These are phyloP conservation scores for Stramonita haemastoma DNA, from an alignment of 2,888 invertebrate genomes.

Conservation along the genomic window DNA sequence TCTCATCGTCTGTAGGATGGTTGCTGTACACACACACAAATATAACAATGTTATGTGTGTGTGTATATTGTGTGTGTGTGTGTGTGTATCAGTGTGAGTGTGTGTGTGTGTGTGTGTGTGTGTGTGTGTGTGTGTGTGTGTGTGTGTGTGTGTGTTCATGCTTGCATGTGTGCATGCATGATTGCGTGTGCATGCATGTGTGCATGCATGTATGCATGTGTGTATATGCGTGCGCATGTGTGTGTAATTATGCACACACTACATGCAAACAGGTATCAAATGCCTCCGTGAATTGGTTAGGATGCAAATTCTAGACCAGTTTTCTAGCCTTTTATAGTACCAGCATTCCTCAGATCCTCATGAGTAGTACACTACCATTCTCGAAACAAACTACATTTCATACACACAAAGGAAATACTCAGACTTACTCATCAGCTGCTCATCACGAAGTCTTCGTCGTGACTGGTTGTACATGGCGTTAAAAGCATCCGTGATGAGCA, in stretches of 20 bases:
- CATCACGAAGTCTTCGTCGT: constrained; percentile 92
- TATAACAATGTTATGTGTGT: not conserved
- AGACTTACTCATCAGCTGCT: constrained; percentile 93
- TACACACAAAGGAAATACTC: no score
- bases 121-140: constrained; percentile 10
- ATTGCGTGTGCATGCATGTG: no score
- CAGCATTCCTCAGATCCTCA: no score
- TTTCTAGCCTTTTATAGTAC: no score
- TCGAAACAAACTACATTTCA: no score
- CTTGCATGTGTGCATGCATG: no score
- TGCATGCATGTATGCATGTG: not conserved
- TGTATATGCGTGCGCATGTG: not conserved
- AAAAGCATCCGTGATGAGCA: constrained; percentile 96
- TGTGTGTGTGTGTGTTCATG: not conserved
- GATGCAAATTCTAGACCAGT: no score
- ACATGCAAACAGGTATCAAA: no score
- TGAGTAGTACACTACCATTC: no score
- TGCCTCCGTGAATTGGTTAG: no score
- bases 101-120: constrained; percentile 10
- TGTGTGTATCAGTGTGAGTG: not conserved
- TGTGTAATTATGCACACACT: not conserved
- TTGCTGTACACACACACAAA: constrained; percentile 82
- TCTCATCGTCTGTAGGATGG: constrained; percentile 93
- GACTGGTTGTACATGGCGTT: constrained; percentile 96
- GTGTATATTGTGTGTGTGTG: no score